Evolutionary conservation across 1,140 invertebrate species (phyloP).

Genomic region (Olivierus martensii): DNA sequence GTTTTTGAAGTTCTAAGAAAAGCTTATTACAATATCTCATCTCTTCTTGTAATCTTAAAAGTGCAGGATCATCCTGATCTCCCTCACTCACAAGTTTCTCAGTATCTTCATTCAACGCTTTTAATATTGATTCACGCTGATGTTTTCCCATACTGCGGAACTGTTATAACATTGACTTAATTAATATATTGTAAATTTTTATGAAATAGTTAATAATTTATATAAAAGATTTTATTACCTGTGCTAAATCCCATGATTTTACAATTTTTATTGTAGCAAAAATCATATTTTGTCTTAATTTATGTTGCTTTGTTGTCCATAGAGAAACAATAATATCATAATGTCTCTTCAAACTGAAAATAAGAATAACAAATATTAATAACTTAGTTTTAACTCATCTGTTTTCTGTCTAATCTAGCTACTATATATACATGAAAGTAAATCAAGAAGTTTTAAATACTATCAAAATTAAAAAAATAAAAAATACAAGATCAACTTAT

Average conservation of each 20-base stretch:
- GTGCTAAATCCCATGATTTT: slow-evolving; percentile 81
- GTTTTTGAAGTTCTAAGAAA: slow-evolving; percentile 84
- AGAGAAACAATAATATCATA: slow-evolving; percentile 80
- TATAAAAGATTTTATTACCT: slow-evolving; percentile 34
- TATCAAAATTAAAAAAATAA: no score
- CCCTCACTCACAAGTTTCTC: slow-evolving; percentile 87
- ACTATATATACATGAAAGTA: no score
- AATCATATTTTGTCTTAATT: slow-evolving; percentile 93
- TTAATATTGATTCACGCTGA: slow-evolving; percentile 84
- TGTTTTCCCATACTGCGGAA: slow-evolving; percentile 91
- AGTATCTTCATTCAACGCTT: slow-evolving; percentile 90
- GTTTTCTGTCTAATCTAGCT: no score
- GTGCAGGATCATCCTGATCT: slow-evolving; percentile 81
- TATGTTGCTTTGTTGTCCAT: slow-evolving; percentile 90
- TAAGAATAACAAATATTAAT: slow-evolving; percentile 2
- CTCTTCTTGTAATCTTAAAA: slow-evolving; percentile 70
- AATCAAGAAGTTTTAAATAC: no score
- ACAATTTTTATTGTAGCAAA: slow-evolving; percentile 95
- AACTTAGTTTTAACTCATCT: no score
- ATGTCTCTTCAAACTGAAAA: slow-evolving; percentile 50
- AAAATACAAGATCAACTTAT: no score
- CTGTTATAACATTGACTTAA: slow-evolving; percentile 31
- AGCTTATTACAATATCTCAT: slow-evolving; percentile 90
- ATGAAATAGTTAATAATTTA: no score
- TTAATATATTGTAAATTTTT: no score